Percentiles rank a stretch among this genome's conserved stretches.
Evolutionary conservation across 1,140 invertebrate species (phyloP).

Genomic region (Trialeurodes vaporariorum): DNA sequence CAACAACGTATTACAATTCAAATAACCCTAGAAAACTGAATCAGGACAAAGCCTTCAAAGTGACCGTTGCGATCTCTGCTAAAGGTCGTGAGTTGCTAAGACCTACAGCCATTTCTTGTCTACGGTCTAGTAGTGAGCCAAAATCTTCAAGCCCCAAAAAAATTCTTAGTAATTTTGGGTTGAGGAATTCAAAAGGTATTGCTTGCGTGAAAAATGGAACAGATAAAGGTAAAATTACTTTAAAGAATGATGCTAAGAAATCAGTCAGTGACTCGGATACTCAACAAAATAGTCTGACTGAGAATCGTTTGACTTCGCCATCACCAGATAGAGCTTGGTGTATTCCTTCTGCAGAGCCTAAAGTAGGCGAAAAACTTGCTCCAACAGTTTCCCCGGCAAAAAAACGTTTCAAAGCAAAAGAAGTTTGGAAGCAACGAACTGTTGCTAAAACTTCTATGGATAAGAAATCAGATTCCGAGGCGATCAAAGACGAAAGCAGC

Average conservation of each 20-base stretch:
- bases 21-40: slow-evolving; percentile 29
- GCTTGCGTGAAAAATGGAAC: not conserved
- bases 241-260: not conserved
- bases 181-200: not conserved
- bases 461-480: not conserved
- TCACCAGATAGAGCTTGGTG: slow-evolving; percentile 9
- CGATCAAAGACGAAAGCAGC: not conserved
- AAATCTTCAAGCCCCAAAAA: not conserved
- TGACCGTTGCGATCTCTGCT: slow-evolving; percentile 36
- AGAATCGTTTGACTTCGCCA: not conserved
- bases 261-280: not conserved
- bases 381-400: slow-evolving; percentile 8
- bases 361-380: slow-evolving; percentile 21
- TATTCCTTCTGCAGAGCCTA: slow-evolving; percentile 13
- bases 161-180: not conserved
- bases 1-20: slow-evolving; percentile 33
- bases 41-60: slow-evolving; percentile 37
- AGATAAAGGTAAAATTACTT: not conserved
- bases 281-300: not conserved
- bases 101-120: slow-evolving; percentile 25
- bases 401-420: not conserved
- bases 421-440: not conserved
- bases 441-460: not conserved
- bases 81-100: slow-evolving; percentile 36
- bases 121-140: not conserved